These are phyloP conservation scores for Semibalanus balanoides DNA, from an alignment of 1,140 invertebrate species.

Conservation along the genomic window DNA sequence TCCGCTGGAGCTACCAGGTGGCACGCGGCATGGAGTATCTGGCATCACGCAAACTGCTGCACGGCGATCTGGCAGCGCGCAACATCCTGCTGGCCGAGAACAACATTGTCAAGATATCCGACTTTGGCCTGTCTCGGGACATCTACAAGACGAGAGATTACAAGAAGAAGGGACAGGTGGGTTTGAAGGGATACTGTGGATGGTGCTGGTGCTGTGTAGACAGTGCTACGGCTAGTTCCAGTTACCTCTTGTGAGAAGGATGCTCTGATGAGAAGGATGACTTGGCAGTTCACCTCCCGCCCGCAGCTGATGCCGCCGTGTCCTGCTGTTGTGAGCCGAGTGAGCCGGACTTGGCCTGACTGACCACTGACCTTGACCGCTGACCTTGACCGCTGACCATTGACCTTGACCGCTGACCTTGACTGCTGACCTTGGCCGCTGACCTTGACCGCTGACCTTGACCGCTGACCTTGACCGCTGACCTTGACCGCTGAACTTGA, in stretches of 20 bases:
- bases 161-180: conserved; percentile 71
- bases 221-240: conserved; percentile 6
- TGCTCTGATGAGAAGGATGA: too few relatives aligned
- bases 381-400: too few relatives aligned
- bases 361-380: too few relatives aligned
- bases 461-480: neutral
- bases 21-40: conserved; percentile 22
- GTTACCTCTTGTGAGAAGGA: conserved; percentile 5
- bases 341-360: too few relatives aligned
- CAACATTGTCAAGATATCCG: conserved; percentile 85
- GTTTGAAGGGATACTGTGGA: conserved; percentile 22
- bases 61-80: conserved; percentile 88
- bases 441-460: neutral
- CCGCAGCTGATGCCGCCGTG: too few relatives aligned
- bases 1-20: conserved; percentile 20
- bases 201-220: conserved; percentile 10
- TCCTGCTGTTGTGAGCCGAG: too few relatives aligned
- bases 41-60: conserved; percentile 48
- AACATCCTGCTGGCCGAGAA: conserved; percentile 87
- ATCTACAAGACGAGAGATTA: conserved; percentile 88
- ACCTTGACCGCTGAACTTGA: neutral
- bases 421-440: neutral
- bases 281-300: too few relatives aligned
- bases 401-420: too few relatives aligned
- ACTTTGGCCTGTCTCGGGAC: conserved; percentile 86